These are phyloP conservation scores for Drosophila melanosoma DNA, from an alignment of 2,888 invertebrate genomes.

Conservation along the genomic window DNA sequence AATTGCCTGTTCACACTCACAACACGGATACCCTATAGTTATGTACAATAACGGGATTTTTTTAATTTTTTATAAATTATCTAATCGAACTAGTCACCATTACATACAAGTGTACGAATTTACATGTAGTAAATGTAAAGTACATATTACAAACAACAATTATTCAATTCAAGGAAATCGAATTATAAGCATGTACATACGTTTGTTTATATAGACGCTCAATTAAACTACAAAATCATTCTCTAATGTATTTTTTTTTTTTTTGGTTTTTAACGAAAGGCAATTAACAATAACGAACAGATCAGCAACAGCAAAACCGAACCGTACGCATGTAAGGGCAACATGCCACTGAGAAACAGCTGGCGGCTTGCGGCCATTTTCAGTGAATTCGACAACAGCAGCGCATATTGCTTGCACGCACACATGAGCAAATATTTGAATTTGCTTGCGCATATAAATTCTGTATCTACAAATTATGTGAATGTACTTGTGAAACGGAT, in stretches of 20 bases:
- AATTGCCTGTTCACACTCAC: constrained; percentile 26
- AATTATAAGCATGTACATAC: constrained; percentile 34
- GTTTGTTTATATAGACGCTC: constrained; percentile 27
- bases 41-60: constrained; percentile 21
- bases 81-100: constrained; percentile 52
- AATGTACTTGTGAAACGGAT: constrained; percentile 2
- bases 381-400: constrained; percentile 33
- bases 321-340: constrained; percentile 60
- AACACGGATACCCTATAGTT: constrained; percentile 31
- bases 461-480: not conserved
- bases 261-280: constrained; percentile 29
- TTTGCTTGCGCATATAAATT: not conserved
- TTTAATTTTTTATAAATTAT: constrained; percentile 59
- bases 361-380: constrained; percentile 50
- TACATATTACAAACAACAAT: constrained; percentile 23
- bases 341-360: constrained; percentile 63
- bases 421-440: not conserved
- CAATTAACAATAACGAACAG: constrained; percentile 32
- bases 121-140: constrained; percentile 10
- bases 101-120: not conserved
- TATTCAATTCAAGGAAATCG: constrained; percentile 5
- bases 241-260: constrained; percentile 2
- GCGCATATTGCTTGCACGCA: not conserved
- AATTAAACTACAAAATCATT: constrained; percentile 44
- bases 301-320: constrained; percentile 23